Evolutionary conservation across 2,888 invertebrate species (phyloP), one percentile per base, ranked within the genome.

Genomic region (Leptodirus hochenwartii): DNA sequence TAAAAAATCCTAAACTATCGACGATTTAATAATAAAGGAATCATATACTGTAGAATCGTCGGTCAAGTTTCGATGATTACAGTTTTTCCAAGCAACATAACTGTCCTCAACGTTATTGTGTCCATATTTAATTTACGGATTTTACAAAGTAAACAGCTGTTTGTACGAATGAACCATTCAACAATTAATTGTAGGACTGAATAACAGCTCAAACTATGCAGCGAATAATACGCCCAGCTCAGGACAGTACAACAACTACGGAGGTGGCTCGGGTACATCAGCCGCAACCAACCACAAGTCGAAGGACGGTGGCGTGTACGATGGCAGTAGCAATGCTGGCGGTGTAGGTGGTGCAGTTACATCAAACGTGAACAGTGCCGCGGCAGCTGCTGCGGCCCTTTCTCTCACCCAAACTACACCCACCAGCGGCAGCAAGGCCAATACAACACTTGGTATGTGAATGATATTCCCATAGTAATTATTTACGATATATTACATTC

Each of bases 361-460:
- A 10, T 44, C 48, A n/a, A 22, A 45, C 51, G 17, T 35, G 15
- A 27, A 35, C 26, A 45, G 43, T 25, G 45, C 44, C 22, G 40
- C 50, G n/a, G 44, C 44, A 9, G 45, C 43, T 24, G 37, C 48
- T 17, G 35, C 51, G 5, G 39, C 47, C 3, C 30, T 47, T 11
- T 39, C 48, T 14, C 43, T 52, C 15, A 46, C 47, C 16, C 51
- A 50, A 31, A 51, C 53, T 11, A 51, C 50, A 26, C n/a, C n/a
- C n/a, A n/a, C n/a, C n/a, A n/a, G n/a, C n/a, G n/a, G n/a, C n/a
- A n/a, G n/a, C 27, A 59, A 59, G 45, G 49, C 55, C 4, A 52
- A 53, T n/a, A 53, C 58, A 10, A 51, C 58, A 8, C 40, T 58
- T 48, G 46, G 56, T 59, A 46, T 49, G 51, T 46, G 25, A 23